Conservation (phyloP, 2,888 invertebrate species). For the Saturnia pavonia region DNA sequence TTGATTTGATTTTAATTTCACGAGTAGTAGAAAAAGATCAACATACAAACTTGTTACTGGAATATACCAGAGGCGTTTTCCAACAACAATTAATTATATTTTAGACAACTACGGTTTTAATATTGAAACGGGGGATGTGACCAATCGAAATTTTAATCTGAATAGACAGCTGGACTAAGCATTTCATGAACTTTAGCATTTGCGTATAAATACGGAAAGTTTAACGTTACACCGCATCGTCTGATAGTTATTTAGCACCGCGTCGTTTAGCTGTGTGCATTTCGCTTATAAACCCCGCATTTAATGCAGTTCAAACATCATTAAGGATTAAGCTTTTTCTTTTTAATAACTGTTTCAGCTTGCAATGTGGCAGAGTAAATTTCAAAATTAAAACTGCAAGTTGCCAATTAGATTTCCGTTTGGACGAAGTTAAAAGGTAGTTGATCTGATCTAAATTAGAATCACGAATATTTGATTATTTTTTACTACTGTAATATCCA, state of each 20-base stretch:
- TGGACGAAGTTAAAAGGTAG: too few relatives aligned
- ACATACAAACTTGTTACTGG: too few relatives aligned
- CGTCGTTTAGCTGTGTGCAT: constrained; percentile 1
- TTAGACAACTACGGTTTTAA: not conserved
- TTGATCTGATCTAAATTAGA: too few relatives aligned
- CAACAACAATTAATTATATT: too few relatives aligned
- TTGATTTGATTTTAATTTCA: too few relatives aligned
- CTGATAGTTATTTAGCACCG: not conserved
- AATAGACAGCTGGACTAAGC: not conserved
- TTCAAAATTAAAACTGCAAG: too few relatives aligned
- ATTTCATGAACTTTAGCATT: constrained; percentile 1
- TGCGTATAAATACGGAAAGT: constrained; percentile 8
- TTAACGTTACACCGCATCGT: not conserved
- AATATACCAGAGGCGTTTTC: too few relatives aligned
- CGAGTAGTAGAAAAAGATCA: too few relatives aligned
- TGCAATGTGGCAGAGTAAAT: too few relatives aligned
- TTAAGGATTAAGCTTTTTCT: not conserved
- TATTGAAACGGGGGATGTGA: not conserved
- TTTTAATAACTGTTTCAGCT: not conserved
- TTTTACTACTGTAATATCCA: too few relatives aligned
- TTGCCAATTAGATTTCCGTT: too few relatives aligned
- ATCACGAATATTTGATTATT: too few relatives aligned
- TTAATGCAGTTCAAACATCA: not conserved
- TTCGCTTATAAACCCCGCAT: not conserved
- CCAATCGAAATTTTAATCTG: not conserved